These are phyloP conservation scores for Alviniconcha marisindica DNA, from an alignment of 1,140 invertebrate species.

Conservation along the genomic window DNA sequence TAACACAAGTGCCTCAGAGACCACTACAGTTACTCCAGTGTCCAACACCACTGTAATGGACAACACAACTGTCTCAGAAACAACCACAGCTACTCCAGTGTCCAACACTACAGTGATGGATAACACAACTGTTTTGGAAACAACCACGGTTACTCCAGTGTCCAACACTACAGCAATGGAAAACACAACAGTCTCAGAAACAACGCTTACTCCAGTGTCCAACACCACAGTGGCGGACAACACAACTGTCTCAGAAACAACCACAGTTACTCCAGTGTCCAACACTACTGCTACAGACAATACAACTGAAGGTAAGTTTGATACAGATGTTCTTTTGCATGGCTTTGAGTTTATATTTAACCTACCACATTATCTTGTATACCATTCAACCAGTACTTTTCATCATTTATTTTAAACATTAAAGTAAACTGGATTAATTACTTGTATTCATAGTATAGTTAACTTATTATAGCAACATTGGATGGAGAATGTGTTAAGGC, in stretches of 20 bases:
- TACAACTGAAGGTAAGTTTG: slow-evolving; percentile 28
- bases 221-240: neutral
- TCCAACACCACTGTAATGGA: neutral
- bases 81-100: slow-evolving; percentile 7
- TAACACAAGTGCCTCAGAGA: slow-evolving; percentile 6
- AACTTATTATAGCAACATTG: too few relatives aligned
- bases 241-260: slow-evolving; percentile 13
- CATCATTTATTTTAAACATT: too few relatives aligned
- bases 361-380: too few relatives aligned
- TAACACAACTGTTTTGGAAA: too few relatives aligned
- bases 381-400: too few relatives aligned
- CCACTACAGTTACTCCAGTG: slow-evolving; percentile 13
- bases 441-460: too few relatives aligned
- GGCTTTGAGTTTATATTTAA: too few relatives aligned
- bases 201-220: neutral
- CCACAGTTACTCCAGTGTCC: neutral
- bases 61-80: slow-evolving; percentile 11
- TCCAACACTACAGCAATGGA: neutral
- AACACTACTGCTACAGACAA: neutral
- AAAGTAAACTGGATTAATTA: too few relatives aligned
- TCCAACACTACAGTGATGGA: neutral
- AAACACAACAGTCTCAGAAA: neutral
- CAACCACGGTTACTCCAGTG: neutral
- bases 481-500: too few relatives aligned
- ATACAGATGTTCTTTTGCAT: neutral